phyloP scores from a whole-genome alignment of 2,797 vertebrate genomes.

The Epinephelus malabaricus region DNA sequence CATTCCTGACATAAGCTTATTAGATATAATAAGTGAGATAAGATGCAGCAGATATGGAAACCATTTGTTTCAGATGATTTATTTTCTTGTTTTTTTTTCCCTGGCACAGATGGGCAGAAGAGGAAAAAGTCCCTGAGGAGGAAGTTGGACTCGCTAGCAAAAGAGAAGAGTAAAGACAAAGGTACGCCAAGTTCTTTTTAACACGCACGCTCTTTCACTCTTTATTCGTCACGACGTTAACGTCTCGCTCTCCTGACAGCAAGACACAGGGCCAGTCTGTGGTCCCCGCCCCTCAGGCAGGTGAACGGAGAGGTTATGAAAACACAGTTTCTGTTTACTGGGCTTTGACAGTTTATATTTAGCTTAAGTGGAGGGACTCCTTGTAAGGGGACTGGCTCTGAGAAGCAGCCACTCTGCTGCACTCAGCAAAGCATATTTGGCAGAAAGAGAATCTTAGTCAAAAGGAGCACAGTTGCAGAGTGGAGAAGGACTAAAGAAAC shows the following conservation, averaged over 20 bases:
- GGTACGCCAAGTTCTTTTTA: slow-evolving; percentile 61
- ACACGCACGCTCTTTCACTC: neutral
- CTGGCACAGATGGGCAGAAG: slow-evolving; percentile 94
- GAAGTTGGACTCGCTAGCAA: slow-evolving; percentile 96
- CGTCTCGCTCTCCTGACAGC: neutral
- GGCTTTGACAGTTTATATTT: slow-evolving; percentile 76
- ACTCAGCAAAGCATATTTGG: slow-evolving; percentile 67
- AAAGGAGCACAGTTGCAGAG: slow-evolving; percentile 15
- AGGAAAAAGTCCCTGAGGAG: slow-evolving; percentile 97
- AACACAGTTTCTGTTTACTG: slow-evolving; percentile 66
- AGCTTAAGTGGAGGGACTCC: slow-evolving; percentile 71
- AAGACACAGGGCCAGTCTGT: slow-evolving; percentile 1
- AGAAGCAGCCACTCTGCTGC: slow-evolving; percentile 49
- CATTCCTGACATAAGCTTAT: slow-evolving; percentile 67
- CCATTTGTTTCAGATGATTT: slow-evolving; percentile 59
- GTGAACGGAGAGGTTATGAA: slow-evolving; percentile 69
- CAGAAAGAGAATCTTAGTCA: slow-evolving; percentile 49
- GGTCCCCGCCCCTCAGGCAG: slow-evolving; percentile 56
- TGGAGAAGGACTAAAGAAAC: slow-evolving; percentile 15
- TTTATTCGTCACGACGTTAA: neutral
- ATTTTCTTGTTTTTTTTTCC: slow-evolving; percentile 22
- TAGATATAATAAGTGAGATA: slow-evolving; percentile 56
- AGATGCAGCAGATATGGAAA: slow-evolving; percentile 52
- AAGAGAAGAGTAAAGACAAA: slow-evolving; percentile 97
- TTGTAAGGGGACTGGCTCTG: slow-evolving; percentile 74